These are phyloP conservation scores for Pampusana beccarii DNA, from an alignment of 2,113 vertebrate genomes.

Conservation along the genomic window DNA sequence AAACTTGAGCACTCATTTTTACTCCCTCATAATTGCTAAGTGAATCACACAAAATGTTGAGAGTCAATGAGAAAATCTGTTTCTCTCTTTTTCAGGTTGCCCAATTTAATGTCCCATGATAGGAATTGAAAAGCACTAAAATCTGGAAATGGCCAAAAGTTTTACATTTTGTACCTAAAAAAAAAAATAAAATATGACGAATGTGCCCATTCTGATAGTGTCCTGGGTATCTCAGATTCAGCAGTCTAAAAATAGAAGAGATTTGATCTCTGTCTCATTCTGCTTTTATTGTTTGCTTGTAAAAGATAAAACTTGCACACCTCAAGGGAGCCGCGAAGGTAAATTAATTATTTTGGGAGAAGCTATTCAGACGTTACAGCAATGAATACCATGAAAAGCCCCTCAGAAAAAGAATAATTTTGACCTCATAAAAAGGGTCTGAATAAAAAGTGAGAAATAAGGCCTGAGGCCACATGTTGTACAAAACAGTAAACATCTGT, in stretches of 20 bases:
- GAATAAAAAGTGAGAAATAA: conserved; percentile 25
- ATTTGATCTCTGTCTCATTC: background rate
- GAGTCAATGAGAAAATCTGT: background rate
- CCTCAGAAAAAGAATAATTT: conserved; percentile 3
- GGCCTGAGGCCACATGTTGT: background rate
- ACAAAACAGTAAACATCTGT: conserved; percentile 47
- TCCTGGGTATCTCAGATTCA: background rate
- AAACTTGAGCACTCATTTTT: background rate
- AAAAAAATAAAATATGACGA: background rate
- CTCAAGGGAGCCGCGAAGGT: conserved; percentile 28
- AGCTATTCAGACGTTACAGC: conserved; percentile 17
- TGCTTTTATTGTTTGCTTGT: background rate
- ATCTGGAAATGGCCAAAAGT: background rate
- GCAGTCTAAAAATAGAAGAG: background rate
- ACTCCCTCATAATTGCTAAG: background rate
- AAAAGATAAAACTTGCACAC: background rate
- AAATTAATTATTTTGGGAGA: conserved; percentile 52
- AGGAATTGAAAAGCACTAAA: background rate
- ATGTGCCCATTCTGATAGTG: background rate
- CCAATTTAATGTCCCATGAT: background rate
- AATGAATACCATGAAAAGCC: background rate
- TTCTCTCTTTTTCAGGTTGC: background rate
- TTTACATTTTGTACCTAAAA: background rate
- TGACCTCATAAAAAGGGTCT: background rate
- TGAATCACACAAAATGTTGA: background rate